A percentile compares a stretch with the other conserved stretches of the same genome.
Conservation (phyloP, 1,140 invertebrate species). For the Samia ricini region DNA sequence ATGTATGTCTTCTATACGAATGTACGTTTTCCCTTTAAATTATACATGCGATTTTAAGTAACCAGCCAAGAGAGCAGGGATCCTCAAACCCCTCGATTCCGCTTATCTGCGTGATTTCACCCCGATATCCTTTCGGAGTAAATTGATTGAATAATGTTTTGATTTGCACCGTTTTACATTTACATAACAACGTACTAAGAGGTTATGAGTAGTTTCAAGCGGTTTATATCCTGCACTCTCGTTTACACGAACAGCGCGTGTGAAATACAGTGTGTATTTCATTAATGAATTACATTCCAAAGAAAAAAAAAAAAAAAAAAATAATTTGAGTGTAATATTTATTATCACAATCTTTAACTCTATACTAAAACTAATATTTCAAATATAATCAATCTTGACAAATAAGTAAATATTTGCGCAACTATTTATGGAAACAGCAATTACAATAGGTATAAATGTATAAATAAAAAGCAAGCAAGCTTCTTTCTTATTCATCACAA, state of each 20-base stretch:
- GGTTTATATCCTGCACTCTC: background rate
- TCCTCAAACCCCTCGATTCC: conserved; percentile 31
- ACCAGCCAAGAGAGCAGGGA: conserved; percentile 33
- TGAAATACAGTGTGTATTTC: too few species aligned
- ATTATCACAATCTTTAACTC: too few species aligned
- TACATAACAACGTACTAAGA: conserved; percentile 14
- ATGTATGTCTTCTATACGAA: background rate
- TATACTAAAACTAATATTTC: too few species aligned
- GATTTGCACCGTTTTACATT: conserved; percentile 33
- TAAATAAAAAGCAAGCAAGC: too few species aligned
- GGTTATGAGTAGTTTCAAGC: background rate
- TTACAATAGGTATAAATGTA: too few species aligned
- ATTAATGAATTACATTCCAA: too few species aligned
- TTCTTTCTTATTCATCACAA: too few species aligned
- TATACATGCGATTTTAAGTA: conserved; percentile 61
- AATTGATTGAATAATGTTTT: conserved; percentile 62
- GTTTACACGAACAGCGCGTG: background rate
- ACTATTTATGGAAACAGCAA: too few species aligned
- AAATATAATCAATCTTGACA: too few species aligned
- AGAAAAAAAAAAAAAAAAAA: too few species aligned
- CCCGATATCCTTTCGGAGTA: conserved; percentile 47
- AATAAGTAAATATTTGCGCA: too few species aligned
- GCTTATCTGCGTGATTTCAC: conserved; percentile 53
- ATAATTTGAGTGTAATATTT: too few species aligned
- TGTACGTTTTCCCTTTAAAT: conserved; percentile 41